Evolutionary conservation across 64 coral and sea anemone species (phyloP).

Genomic region (Acropora yongei): DNA sequence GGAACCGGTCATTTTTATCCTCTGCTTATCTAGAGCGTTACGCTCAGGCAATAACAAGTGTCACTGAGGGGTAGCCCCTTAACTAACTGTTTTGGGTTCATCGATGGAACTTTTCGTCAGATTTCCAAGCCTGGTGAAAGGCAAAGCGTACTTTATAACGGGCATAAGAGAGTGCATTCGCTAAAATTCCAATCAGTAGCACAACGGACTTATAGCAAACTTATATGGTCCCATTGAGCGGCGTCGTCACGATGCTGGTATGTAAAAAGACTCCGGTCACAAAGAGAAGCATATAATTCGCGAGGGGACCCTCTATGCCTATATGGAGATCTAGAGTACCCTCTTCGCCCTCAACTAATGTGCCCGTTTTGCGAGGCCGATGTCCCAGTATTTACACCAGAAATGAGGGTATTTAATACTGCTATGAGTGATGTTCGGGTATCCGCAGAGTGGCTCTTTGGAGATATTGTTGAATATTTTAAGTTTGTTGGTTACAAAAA

Average conservation of each 20-base stretch:
- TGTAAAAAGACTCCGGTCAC: not conserved
- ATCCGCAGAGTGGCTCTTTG: not conserved
- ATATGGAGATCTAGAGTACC: not conserved
- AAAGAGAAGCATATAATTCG: not conserved
- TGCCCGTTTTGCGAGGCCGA: not conserved
- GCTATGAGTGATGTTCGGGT: conserved; percentile 10
- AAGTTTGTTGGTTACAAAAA: conserved; percentile 2
- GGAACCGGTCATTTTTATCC: not conserved
- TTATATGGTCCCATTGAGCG: not conserved
- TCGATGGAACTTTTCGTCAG: not conserved
- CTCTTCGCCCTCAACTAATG: not conserved
- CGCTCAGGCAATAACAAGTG: not conserved
- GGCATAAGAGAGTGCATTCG: not conserved
- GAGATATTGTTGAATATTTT: conserved; percentile 6
- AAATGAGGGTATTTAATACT: not conserved
- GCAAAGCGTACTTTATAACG: not conserved
- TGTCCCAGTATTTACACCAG: not conserved
- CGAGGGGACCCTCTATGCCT: not conserved
- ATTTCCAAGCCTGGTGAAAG: not conserved
- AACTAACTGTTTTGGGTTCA: not conserved
- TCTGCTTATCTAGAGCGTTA: not conserved
- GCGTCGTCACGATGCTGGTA: not conserved
- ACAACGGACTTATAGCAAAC: not conserved
- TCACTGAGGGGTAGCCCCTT: not conserved
- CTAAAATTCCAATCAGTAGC: conserved; percentile 10